phyloP scores from a whole-genome alignment of 2,113 vertebrate genomes.

The Morone saxatilis region DNA sequence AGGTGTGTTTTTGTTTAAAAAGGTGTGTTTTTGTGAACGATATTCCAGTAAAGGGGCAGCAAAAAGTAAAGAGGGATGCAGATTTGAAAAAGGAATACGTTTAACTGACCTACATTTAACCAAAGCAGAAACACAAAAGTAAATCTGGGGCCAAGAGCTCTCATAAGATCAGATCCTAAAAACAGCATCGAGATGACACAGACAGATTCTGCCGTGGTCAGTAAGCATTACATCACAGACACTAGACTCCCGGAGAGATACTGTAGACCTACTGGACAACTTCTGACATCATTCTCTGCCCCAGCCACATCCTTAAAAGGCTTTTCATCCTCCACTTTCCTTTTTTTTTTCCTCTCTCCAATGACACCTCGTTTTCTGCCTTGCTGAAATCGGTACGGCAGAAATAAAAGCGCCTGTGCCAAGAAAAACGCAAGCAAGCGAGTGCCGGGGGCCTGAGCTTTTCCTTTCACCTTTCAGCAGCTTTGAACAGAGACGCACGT shows the following conservation, averaged over 20 bases:
- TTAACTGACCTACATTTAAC: background rate
- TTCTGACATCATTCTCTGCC: constrained; percentile 58
- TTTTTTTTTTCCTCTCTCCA: constrained; percentile 33
- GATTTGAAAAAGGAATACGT: background rate
- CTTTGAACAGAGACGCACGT: constrained; percentile 42
- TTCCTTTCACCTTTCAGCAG: constrained; percentile 46
- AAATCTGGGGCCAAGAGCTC: constrained; percentile 10
- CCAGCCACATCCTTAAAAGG: constrained; percentile 76
- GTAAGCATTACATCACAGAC: constrained; percentile 55
- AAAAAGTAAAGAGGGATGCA: background rate
- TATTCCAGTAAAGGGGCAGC: background rate
- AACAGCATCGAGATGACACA: constrained; percentile 34
- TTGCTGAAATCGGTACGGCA: constrained; percentile 45
- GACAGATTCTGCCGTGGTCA: constrained; percentile 29
- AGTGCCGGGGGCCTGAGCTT: constrained; percentile 36
- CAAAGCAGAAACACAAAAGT: constrained; percentile 28
- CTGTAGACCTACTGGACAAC: constrained; percentile 46
- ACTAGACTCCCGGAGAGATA: constrained; percentile 20
- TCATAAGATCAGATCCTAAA: constrained; percentile 49
- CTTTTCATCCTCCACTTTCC: constrained; percentile 47
- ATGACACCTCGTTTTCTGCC: constrained; percentile 58
- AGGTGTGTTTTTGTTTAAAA: no score
- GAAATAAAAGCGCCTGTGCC: constrained; percentile 54
- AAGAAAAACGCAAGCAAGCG: constrained; percentile 58
- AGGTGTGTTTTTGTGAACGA: no score